Evolutionary conservation across 2,888 invertebrate species (phyloP).

Genomic region (Elmis aenea): DNA sequence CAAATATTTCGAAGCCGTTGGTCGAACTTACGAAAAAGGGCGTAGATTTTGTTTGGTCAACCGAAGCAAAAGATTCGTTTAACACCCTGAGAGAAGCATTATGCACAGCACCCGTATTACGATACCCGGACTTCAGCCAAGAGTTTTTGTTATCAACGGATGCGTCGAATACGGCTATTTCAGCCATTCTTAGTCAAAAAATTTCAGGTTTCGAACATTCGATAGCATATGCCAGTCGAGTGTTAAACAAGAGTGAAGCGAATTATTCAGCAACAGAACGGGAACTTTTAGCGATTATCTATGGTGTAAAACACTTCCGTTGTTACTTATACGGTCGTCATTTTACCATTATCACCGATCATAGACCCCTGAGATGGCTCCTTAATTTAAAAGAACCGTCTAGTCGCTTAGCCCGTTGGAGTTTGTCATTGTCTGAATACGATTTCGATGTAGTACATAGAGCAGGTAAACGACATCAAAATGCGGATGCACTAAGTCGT

Average conservation of each 20-base stretch:
- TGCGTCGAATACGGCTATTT: too few species aligned
- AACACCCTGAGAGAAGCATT: not conserved
- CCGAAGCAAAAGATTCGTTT: not conserved
- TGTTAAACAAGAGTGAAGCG: too few species aligned
- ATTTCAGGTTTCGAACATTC: too few species aligned
- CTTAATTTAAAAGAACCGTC: not conserved
- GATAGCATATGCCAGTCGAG: too few species aligned
- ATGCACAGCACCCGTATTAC: not conserved
- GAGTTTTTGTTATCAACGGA: too few species aligned
- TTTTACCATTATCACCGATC: conserved; percentile 1
- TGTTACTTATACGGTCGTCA: not conserved
- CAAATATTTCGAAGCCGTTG: conserved; percentile 7
- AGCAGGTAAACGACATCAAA: conserved; percentile 7
- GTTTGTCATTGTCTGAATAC: too few species aligned
- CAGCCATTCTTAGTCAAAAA: too few species aligned
- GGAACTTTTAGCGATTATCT: not conserved
- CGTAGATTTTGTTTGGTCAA: not conserved
- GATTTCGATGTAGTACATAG: conserved; percentile 6
- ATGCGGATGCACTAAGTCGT: conserved; percentile 11
- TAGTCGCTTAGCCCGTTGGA: not conserved
- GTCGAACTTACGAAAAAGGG: conserved; percentile 5
- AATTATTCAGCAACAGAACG: not conserved
- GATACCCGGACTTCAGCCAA: not conserved
- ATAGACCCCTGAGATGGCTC: not conserved
- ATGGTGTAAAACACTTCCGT: not conserved